These are phyloP conservation scores for Chanos chanos DNA, from an alignment of 2,797 vertebrate species.

Conservation along the genomic window DNA sequence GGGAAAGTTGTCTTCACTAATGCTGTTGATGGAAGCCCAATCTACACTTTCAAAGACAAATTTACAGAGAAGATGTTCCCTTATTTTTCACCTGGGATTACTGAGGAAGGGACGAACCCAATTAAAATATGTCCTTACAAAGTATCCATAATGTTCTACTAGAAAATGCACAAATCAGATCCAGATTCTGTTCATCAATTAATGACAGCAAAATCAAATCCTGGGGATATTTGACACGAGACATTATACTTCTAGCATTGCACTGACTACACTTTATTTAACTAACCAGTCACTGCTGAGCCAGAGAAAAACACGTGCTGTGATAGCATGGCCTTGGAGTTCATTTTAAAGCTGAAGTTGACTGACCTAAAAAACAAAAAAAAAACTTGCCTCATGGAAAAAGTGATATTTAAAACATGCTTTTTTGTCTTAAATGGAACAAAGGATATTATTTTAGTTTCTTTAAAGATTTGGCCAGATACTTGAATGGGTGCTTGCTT, in stretches of 20 bases:
- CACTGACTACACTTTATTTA: slow-evolving; percentile 6
- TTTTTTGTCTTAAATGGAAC: no score
- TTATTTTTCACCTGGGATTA: slow-evolving; percentile 59
- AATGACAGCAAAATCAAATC: background rate
- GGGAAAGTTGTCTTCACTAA: slow-evolving; percentile 64
- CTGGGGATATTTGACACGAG: no score
- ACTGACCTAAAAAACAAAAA: no score
- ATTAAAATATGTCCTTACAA: slow-evolving; percentile 54
- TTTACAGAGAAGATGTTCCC: slow-evolving; percentile 64
- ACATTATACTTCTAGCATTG: background rate
- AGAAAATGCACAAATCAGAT: background rate
- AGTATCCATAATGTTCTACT: slow-evolving; percentile 36
- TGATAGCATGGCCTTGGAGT: no score
- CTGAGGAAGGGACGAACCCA: slow-evolving; percentile 28
- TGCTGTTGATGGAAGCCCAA: slow-evolving; percentile 35
- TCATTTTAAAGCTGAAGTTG: no score
- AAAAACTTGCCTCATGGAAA: no score
- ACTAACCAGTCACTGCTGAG: slow-evolving; percentile 3
- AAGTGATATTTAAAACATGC: no score
- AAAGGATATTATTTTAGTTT: no score
- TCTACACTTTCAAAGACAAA: slow-evolving; percentile 61
- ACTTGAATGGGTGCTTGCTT: no score
- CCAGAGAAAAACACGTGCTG: slow-evolving; percentile 13
- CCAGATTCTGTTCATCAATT: background rate
- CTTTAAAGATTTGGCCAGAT: no score